Base-by-base conservation (phyloP, 2,113 vertebrate genomes). In the Morone chrysops region DNA sequence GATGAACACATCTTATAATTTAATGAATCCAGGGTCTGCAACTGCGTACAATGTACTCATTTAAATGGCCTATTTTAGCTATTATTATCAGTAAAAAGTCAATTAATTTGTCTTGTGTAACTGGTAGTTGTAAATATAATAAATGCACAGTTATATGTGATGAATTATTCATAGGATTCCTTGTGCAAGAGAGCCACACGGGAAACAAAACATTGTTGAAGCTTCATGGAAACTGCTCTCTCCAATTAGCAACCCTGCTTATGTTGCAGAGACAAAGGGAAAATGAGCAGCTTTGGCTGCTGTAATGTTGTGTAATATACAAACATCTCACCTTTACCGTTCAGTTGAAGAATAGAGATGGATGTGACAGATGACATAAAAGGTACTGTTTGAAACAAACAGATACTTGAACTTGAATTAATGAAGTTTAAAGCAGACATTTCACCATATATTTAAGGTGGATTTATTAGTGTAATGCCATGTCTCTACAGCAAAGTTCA, bases 401-500 rank as follows among this genome's bases (percentile, higher is more conserved):
- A 50, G 14, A 69, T 51, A 12, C 40, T 77, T n/a, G 25, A 61
- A 40, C 45, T 59, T 47, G 12, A 22, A 54, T 73, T 48, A 54
- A 72, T 61, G 43, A 78, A 75, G 63, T 84, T 69, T 82, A 80
- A 87, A 77, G 70, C 61, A 90, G 80, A 89, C 88, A 78, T 70
- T 78, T 86, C 54, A 63, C 38, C 40, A 6, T 74, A 69, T 72
- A 76, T 85, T 87, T 93, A 48, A 77, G 81, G 87, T 91, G 78
- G 68, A 92, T 94, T 92, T 93, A 94, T 93, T 93, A 60, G 53
- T 90, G 79, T 75, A 86, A 85, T 80, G 81, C 62, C 83, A 89
- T 43, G 80, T 78, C 48, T 90, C 78, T 80, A 92, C 89, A 92
- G 71, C 70, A 70, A 91, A 88, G 20, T 89, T 85, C 78, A 88